Conservation (phyloP, 2,113 vertebrate genomes). For the Prionailurus bengalensis region DNA sequence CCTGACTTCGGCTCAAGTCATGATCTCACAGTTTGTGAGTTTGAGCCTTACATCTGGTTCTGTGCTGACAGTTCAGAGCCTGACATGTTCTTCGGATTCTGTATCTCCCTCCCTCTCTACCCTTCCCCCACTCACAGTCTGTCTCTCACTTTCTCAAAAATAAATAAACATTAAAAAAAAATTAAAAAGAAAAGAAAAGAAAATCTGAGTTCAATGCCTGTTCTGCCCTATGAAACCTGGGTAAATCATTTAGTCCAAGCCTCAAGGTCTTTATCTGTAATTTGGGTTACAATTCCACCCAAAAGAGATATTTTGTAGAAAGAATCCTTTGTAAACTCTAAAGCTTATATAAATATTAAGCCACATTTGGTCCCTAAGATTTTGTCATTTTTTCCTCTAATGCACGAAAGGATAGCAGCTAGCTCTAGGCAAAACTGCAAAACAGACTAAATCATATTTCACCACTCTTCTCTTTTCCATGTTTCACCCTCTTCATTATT, state of each 20-base stretch:
- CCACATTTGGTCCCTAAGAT: neutral
- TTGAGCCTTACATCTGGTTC: too few species aligned
- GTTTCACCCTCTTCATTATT: neutral
- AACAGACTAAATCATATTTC: neutral
- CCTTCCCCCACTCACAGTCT: too few species aligned
- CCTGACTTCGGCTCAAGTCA: too few species aligned
- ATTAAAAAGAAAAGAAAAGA: neutral
- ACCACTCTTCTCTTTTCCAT: neutral
- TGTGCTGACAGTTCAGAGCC: too few species aligned
- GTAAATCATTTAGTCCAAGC: neutral
- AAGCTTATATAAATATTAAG: constrained; percentile 33
- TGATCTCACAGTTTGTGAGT: too few species aligned
- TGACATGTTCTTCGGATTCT: too few species aligned
- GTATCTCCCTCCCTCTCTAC: too few species aligned
- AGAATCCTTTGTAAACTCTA: neutral
- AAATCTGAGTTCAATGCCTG: neutral
- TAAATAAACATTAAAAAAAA: too few species aligned
- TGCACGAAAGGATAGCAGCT: neutral
- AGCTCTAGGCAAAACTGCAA: neutral
- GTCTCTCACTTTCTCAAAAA: too few species aligned
- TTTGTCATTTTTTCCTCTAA: constrained; percentile 7
- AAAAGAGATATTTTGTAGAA: neutral
- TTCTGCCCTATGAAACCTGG: neutral
- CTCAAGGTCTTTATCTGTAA: neutral
- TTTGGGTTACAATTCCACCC: neutral